Evolutionary conservation across 2,113 vertebrate genomes (phyloP).

Genomic region (Phylloscopus trochilus): DNA sequence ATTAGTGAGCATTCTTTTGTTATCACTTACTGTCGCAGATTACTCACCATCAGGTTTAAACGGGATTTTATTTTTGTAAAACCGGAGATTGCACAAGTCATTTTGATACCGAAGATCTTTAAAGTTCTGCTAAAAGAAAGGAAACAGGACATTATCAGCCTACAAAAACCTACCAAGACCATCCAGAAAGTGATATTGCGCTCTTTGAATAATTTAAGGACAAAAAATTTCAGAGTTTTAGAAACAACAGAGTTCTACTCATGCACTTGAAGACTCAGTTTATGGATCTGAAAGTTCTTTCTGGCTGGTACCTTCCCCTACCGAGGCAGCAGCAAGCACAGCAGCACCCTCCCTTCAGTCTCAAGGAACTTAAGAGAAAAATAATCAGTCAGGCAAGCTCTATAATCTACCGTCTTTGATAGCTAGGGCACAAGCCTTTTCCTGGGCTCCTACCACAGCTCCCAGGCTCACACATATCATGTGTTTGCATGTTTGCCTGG

Average conservation of each 20-base stretch:
- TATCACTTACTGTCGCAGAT: neutral
- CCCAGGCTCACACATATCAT: neutral
- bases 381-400: neutral
- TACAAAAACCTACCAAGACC: neutral
- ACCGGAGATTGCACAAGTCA: conserved; percentile 93
- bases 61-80: conserved; percentile 97
- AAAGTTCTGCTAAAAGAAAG: conserved; percentile 84
- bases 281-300: neutral
- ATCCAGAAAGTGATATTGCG: neutral
- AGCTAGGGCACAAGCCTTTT: neutral
- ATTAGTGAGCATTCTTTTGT: neutral
- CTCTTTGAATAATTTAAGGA: neutral
- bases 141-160: conserved; percentile 13
- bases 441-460: neutral
- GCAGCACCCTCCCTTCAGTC: neutral
- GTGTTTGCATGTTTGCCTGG: neutral
- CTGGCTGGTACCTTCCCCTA: neutral
- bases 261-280: neutral
- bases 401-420: neutral
- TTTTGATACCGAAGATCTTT: conserved; percentile 88
- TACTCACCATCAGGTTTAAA: conserved; percentile 94
- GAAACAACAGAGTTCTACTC: neutral
- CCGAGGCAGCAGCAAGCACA: neutral
- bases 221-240: neutral
- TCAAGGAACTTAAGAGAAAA: neutral